Evolutionary conservation across 2,888 invertebrate genomes (phyloP), one percentile per base, ranked within the genome.

Genomic region (Agrotis ipsilon): DNA sequence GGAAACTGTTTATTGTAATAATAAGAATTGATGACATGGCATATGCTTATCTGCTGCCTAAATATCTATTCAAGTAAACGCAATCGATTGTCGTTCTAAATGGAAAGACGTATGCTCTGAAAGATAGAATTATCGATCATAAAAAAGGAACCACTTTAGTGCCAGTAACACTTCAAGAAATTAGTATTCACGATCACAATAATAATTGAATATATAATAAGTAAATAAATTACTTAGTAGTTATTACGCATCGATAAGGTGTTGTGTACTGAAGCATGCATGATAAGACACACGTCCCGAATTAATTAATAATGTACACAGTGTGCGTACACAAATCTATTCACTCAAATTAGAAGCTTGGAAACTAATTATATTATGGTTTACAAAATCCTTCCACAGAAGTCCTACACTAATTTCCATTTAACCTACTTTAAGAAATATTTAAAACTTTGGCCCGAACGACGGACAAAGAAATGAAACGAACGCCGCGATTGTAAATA

Each of bases 361-460:
- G 51, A 65, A 77, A 63, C 64, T 51, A 65, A 76, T 71, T 71
- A 55, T 21, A 16, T 66, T 66, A 43, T 55, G 16, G 18, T 61
- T 52, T 57, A 57, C 48, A 39, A 71, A 66, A 63, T 71, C 54
- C 45, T 54, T 57, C 24, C 49, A 60, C 59, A 67, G 48, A 52
- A 68, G 55, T 68, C 63, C 65, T 45, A 60, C 49, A 57, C 46
- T 59, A 63, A 80, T 82, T 71, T 76, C 48, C 57, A 69, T 71
- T 80, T 75, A 69, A 66, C 65, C 65, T 70, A 81, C 78, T 80
- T 74, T 68, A 58, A 74, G 49, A 77, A 78, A 74, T 67, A 80
- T 78, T 78, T 46, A 51, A 39, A 74, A 67, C 64, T 82, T 69
- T 78, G 52, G 60, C 51, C 32, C 61, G 54, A 60, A 73, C 64